These are phyloP conservation scores for Panagrolaimus sp. DNA, from an alignment of 1,140 invertebrate genomes.

Conservation along the genomic window DNA sequence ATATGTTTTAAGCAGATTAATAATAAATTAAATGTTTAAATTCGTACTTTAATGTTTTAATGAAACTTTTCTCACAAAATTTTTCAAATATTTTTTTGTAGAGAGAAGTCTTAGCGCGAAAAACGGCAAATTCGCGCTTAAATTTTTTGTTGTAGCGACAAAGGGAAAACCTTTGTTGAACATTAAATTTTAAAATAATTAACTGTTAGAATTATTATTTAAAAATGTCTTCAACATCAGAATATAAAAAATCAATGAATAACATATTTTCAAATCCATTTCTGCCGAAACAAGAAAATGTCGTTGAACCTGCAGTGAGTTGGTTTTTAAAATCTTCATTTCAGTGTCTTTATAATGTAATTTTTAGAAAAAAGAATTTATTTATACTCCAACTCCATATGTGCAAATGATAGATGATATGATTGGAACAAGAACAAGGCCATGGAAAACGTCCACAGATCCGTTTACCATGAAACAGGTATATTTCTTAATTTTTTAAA, in stretches of 20 bases:
- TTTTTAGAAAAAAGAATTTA: constrained; percentile 29
- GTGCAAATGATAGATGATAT: constrained; percentile 50
- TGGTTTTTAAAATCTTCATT: constrained; percentile 16
- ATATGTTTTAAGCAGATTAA: too few species aligned
- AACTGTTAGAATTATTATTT: too few species aligned
- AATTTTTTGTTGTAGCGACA: too few species aligned
- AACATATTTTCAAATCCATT: constrained; percentile 19
- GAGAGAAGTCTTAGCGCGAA: too few species aligned
- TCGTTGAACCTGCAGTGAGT: constrained; percentile 14
- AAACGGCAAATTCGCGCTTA: too few species aligned
- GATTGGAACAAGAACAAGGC: constrained; percentile 50
- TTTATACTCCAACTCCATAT: constrained; percentile 50
- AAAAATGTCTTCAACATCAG: constrained; percentile 17
- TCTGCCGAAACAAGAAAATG: neutral
- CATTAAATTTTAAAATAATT: too few species aligned
- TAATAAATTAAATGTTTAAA: too few species aligned
- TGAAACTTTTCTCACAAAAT: too few species aligned
- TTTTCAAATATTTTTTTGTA: too few species aligned
- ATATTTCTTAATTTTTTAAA: constrained; percentile 12
- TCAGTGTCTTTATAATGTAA: neutral
- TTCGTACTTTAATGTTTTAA: too few species aligned
- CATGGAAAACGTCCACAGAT: constrained; percentile 40
- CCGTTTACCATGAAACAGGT: constrained; percentile 41
- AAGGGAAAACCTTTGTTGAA: too few species aligned
- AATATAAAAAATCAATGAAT: neutral